Evolutionary conservation across 2,113 vertebrate species (phyloP).

Genomic region (Malurus melanocephalus): DNA sequence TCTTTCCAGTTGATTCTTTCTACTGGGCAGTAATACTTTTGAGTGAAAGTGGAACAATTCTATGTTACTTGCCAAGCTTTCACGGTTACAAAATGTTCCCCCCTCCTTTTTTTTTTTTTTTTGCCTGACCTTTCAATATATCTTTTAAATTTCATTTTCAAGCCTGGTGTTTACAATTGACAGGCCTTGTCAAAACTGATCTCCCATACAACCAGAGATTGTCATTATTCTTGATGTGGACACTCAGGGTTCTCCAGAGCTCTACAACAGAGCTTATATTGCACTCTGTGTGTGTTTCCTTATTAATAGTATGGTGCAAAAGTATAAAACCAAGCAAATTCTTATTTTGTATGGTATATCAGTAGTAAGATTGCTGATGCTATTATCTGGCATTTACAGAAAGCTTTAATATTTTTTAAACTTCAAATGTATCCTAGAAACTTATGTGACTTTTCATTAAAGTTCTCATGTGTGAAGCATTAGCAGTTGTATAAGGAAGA

Average conservation of each 20-base stretch:
- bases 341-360: background rate
- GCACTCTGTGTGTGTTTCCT: rapidly evolving
- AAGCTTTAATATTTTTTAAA: background rate
- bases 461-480: background rate
- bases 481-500: background rate
- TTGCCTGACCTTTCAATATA: background rate
- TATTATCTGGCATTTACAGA: background rate
- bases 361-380: background rate
- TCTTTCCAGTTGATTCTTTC: background rate
- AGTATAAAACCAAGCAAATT: background rate
- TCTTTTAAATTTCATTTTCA: background rate
- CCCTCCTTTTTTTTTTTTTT: too few relatives aligned
- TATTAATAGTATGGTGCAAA: background rate
- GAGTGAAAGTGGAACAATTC: background rate
- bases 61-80: background rate
- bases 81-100: background rate
- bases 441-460: rapidly evolving
- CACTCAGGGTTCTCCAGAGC: background rate
- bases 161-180: background rate
- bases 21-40: background rate
- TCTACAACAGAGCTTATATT: background rate
- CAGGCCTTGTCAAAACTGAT: background rate
- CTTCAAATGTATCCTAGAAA: background rate
- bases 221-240: background rate
- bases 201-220: background rate